Evolutionary conservation across 1,140 invertebrate genomes (phyloP).

Genomic region (Drosophila trapezifrons): DNA sequence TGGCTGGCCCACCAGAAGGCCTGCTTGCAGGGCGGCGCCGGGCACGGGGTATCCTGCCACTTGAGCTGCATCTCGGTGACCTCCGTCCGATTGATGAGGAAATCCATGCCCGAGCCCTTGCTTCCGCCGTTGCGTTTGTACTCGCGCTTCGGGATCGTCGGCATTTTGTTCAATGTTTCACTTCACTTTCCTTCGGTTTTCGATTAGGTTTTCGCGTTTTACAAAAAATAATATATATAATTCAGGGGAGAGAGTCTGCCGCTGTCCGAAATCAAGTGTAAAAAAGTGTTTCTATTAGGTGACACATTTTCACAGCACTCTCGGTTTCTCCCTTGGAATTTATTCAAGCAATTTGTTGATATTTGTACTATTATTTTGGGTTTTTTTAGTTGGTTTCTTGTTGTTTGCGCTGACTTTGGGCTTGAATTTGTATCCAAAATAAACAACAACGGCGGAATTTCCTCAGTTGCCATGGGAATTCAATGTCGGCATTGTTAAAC

Average conservation of each 20-base stretch:
- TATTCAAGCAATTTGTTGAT: neutral
- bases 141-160: slow-evolving; percentile 72
- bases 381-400: slow-evolving; percentile 10
- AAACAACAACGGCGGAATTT: slow-evolving; percentile 79
- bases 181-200: slow-evolving; percentile 1
- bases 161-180: slow-evolving; percentile 55
- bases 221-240: slow-evolving; percentile 42
- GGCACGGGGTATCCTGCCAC: slow-evolving; percentile 73
- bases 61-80: slow-evolving; percentile 79
- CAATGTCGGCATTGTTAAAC: slow-evolving; percentile 69
- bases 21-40: slow-evolving; percentile 76
- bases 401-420: slow-evolving; percentile 34
- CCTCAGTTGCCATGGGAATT: slow-evolving; percentile 65
- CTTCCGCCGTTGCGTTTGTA: slow-evolving; percentile 38
- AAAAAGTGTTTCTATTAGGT: slow-evolving; percentile 40
- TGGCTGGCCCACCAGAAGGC: slow-evolving; percentile 83
- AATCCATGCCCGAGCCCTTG: slow-evolving; percentile 53
- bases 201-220: slow-evolving; percentile 25
- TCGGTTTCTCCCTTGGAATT: neutral
- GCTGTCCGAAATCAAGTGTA: slow-evolving; percentile 49
- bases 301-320: slow-evolving; percentile 58
- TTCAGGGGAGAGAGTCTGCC: slow-evolving; percentile 1
- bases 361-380: slow-evolving; percentile 9
- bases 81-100: slow-evolving; percentile 70
- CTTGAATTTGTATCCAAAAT: slow-evolving; percentile 71